Evolutionary conservation across 2,797 vertebrate species (phyloP).

Genomic region (Micropoecilia bifurca): DNA sequence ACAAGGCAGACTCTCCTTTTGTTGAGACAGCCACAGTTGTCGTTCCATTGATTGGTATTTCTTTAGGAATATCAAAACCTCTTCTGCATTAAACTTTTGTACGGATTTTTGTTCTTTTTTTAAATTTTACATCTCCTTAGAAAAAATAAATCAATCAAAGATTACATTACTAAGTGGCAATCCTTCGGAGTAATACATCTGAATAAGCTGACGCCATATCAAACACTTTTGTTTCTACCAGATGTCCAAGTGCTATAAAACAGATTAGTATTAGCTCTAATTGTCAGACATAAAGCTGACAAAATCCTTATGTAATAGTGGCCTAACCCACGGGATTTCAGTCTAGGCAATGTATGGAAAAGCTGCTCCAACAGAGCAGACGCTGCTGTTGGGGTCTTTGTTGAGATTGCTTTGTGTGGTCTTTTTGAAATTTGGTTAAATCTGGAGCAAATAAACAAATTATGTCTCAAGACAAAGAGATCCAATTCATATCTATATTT

Average conservation of each 20-base stretch:
- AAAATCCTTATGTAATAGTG: constrained; percentile 76
- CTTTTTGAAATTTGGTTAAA: not conserved
- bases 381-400: constrained; percentile 30
- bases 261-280: constrained; percentile 73
- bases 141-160: not conserved
- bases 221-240: constrained; percentile 51
- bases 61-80: constrained; percentile 28
- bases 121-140: not conserved
- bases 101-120: not conserved
- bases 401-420: constrained; percentile 11
- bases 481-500: not conserved
- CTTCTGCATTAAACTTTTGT: not conserved
- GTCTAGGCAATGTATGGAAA: constrained; percentile 68
- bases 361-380: constrained; percentile 61
- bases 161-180: not conserved
- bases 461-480: not conserved
- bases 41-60: constrained; percentile 49
- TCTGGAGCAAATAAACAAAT: not conserved
- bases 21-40: constrained; percentile 55
- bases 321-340: constrained; percentile 70
- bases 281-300: constrained; percentile 74
- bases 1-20: constrained; percentile 58
- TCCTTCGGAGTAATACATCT: constrained; percentile 3
- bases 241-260: constrained; percentile 58
- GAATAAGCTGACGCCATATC: constrained; percentile 22